Conservation (phyloP, 2,113 vertebrate species). For the Stegastes partitus region DNA sequence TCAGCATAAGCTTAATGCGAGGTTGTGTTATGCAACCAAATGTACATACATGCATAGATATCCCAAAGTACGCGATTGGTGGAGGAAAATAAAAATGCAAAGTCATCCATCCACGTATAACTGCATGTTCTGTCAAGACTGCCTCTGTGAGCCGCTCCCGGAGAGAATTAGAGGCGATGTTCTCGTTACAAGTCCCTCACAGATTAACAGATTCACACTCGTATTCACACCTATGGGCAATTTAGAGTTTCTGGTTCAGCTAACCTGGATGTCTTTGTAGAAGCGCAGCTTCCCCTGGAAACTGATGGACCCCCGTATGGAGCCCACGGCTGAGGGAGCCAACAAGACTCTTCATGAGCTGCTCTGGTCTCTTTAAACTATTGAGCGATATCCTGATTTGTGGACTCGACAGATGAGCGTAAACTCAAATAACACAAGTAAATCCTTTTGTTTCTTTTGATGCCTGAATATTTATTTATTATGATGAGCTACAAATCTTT, state of each 20-base stretch:
- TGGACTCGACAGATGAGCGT: background rate
- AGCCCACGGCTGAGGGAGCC: slow-evolving; percentile 4
- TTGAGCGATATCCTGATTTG: background rate
- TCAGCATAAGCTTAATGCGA: no score
- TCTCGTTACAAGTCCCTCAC: slow-evolving; percentile 6
- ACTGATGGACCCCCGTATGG: slow-evolving; percentile 28
- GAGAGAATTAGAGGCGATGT: slow-evolving; percentile 10
- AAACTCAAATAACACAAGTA: background rate
- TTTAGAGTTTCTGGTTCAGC: slow-evolving; percentile 54
- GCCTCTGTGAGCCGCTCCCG: slow-evolving; percentile 20
- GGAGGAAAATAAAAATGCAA: background rate
- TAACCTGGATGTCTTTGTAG: slow-evolving; percentile 32
- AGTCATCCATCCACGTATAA: slow-evolving; percentile 18
- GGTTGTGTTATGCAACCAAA: background rate
- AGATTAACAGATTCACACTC: slow-evolving; percentile 48
- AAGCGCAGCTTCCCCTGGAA: slow-evolving; percentile 18
- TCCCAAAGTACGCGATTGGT: background rate
- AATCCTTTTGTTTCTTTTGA: background rate
- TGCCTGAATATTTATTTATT: background rate
- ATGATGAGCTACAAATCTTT: background rate
- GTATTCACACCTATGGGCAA: slow-evolving; percentile 45
- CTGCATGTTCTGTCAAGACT: slow-evolving; percentile 11
- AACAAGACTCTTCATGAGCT: slow-evolving; percentile 1
- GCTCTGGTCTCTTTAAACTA: background rate
- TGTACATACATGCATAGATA: background rate